phyloP scores from a whole-genome alignment of 2,888 invertebrate genomes.

The Hydraecia micacea region DNA sequence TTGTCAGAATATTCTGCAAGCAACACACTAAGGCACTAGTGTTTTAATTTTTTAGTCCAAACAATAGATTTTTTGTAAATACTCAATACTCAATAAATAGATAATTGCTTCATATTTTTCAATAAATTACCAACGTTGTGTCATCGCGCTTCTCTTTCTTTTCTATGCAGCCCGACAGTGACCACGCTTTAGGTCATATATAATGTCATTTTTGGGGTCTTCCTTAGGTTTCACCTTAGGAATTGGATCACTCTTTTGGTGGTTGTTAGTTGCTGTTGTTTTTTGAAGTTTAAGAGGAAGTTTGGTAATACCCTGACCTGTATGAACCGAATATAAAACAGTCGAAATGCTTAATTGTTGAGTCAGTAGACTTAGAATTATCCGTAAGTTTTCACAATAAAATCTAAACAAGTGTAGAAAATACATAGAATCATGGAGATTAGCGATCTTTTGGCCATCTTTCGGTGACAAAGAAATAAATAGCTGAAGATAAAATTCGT shows the following conservation, averaged over 20 bases:
- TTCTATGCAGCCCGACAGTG: too few relatives aligned
- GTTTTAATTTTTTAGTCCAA: too few relatives aligned
- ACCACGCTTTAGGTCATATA: too few relatives aligned
- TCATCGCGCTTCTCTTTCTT: too few relatives aligned
- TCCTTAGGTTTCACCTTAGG: too few relatives aligned
- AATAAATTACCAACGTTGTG: too few relatives aligned
- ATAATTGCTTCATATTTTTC: too few relatives aligned
- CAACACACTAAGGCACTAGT: too few relatives aligned
- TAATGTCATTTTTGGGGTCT: background rate
- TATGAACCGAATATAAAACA: background rate
- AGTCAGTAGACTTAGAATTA: background rate
- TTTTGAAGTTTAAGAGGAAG: background rate
- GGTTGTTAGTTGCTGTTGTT: background rate
- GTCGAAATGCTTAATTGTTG: background rate
- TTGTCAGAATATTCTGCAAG: too few relatives aligned
- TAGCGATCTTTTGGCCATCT: background rate
- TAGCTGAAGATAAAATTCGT: background rate
- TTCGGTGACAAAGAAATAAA: background rate
- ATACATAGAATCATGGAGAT: background rate
- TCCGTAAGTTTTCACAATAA: background rate
- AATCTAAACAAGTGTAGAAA: background rate
- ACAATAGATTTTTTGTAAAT: too few relatives aligned
- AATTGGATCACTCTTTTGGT: background rate
- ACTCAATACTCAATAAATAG: too few relatives aligned
- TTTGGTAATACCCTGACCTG: background rate